Conservation (phyloP, 2,888 invertebrate genomes). For the Perizoma affinitatum region DNA sequence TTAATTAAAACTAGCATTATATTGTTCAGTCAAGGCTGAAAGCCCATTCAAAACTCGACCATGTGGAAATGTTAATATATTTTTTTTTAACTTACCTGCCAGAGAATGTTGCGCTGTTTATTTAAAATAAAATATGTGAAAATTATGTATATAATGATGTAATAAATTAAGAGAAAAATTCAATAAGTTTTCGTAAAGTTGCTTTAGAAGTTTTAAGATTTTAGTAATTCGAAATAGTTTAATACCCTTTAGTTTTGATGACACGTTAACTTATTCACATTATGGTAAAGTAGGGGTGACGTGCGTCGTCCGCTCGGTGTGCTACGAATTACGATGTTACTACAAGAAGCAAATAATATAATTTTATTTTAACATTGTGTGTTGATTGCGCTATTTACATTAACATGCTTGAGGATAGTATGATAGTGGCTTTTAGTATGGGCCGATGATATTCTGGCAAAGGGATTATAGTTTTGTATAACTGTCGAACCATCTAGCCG, state of each 20-base stretch:
- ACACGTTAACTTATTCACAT: constrained; percentile 43
- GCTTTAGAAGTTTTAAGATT: constrained; percentile 78
- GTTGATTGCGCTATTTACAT: constrained; percentile 71
- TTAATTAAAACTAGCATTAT: constrained; percentile 56
- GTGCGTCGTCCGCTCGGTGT: constrained; percentile 32
- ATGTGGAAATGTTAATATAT: constrained; percentile 46
- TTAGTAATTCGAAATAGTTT: constrained; percentile 65
- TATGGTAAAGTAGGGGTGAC: constrained; percentile 30
- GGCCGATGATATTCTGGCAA: constrained; percentile 68
- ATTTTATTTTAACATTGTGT: constrained; percentile 66
- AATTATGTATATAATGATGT: constrained; percentile 83
- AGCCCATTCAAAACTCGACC: constrained; percentile 41
- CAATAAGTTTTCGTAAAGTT: constrained; percentile 80
- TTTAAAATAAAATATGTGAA: constrained; percentile 71
- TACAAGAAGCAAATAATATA: constrained; percentile 46
- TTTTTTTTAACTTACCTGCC: constrained; percentile 70
- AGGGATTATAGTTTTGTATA: constrained; percentile 74
- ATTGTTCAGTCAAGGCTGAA: constrained; percentile 62
- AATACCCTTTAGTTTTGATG: constrained; percentile 53
- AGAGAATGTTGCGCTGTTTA: constrained; percentile 75
- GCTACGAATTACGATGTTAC: constrained; percentile 33
- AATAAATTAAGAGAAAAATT: constrained; percentile 81
- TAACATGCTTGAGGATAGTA: constrained; percentile 74
- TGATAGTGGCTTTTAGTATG: constrained; percentile 71
- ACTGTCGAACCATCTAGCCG: constrained; percentile 50